Base-by-base conservation (phyloP, 2,888 invertebrate genomes). In the Caenorhabditis wallacei region DNA sequence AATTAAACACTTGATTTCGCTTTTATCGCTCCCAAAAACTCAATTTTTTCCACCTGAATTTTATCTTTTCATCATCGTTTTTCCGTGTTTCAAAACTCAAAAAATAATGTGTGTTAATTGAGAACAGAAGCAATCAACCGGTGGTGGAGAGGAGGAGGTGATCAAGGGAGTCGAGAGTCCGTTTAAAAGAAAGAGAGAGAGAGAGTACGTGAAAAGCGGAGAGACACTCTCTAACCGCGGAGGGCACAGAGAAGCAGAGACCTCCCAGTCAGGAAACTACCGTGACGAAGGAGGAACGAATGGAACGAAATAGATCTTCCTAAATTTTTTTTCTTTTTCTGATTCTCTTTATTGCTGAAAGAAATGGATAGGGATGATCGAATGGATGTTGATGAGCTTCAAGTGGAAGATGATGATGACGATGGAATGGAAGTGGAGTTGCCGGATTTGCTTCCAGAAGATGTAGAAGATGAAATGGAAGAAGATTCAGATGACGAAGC, bases 251-350 rank as follows among this genome's bases (percentile, higher is more conserved):
- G 53, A 54, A 46, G 16, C 5, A 63, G 22, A 30, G 72, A 74
- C 74, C 74, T 48, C 74, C 74, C 46, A 74, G 74, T 56, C 64
- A 56, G 74, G 24, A 57, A 74, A 74, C 57, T 56, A 56, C 57
- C 22, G 64, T 66, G 56, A 18, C 54, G 54, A 26, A n/a, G 13
- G 26, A 11, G 13, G 16, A 59, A 0, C 22, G 10, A 3, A 48
- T 48, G 46, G 46, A 40, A 40, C 40, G 40, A 40, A 40, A 40
- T 16, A n/a, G n/a, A n/a, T n/a, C n/a, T n/a, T n/a, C n/a, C n/a
- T n/a, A n/a, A 22, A 20, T 53, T 53, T 20, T 8, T 7, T 24
- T 53, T 24, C 24, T 54, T 0, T 30, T 54, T 30, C 16, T 1
- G 7, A 24, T 5, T 54, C 24, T 0, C 4, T 26, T 24, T 11